These are phyloP conservation scores for Corbicula japonica DNA, from an alignment of 2,888 invertebrate species.

Conservation along the genomic window DNA sequence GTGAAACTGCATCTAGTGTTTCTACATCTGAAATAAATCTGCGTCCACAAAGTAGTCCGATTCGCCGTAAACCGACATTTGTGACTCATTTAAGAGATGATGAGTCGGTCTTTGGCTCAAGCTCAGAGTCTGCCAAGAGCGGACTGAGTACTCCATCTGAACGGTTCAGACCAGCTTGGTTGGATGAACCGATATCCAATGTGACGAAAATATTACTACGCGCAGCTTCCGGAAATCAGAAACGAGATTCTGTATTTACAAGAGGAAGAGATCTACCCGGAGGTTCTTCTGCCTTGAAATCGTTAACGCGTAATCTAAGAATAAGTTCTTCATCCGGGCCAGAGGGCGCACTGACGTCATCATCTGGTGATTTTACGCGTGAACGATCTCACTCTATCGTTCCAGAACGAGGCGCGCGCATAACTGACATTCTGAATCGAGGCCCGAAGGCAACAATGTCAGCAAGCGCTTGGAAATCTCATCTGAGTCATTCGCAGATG, in stretches of 20 bases:
- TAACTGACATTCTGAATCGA: conserved; percentile 75
- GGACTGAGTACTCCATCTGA: conserved; percentile 54
- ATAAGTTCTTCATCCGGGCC: conserved; percentile 31
- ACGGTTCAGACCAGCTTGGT: conserved; percentile 71
- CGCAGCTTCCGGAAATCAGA: conserved; percentile 46
- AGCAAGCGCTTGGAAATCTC: conserved; percentile 74
- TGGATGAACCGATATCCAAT: conserved; percentile 71
- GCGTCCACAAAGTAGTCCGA: conserved; percentile 77
- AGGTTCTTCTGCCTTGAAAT: conserved; percentile 44
- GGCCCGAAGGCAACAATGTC: conserved; percentile 70
- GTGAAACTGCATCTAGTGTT: conserved; percentile 59
- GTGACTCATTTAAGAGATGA: conserved; percentile 59
- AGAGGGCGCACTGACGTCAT: conserved; percentile 7
- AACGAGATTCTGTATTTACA: conserved; percentile 50
- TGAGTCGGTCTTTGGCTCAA: conserved; percentile 58
- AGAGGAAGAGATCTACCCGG: conserved; percentile 21
- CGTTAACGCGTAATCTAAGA: conserved; percentile 49
- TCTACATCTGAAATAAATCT: conserved; percentile 45
- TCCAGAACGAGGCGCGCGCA: conserved; percentile 53
- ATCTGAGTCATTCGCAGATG: conserved; percentile 61
- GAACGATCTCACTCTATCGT: conserved; percentile 4
- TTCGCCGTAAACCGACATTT: conserved; percentile 55
- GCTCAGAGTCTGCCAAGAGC: conserved; percentile 67
- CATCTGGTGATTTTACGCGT: conserved; percentile 1
- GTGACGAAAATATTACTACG: conserved; percentile 76